These are phyloP conservation scores for Fragum whitleyi DNA, from an alignment of 2,888 invertebrate species.

Conservation along the genomic window DNA sequence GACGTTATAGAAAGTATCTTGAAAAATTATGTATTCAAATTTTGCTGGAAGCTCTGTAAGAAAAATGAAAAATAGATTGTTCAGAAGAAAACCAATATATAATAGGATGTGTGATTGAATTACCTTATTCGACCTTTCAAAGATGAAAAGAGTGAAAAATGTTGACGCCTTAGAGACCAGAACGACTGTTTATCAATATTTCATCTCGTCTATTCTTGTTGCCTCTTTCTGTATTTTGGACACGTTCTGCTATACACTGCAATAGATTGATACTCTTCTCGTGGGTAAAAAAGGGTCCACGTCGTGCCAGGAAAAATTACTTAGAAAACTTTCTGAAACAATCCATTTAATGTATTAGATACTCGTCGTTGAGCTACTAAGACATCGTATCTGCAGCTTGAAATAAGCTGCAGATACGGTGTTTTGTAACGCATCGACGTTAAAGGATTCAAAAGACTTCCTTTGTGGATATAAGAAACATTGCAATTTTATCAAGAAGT, in stretches of 20 bases:
- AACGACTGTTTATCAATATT: constrained; percentile 26
- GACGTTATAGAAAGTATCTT: not conserved
- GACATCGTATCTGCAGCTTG: not conserved
- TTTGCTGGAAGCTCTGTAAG: not conserved
- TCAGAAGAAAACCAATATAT: not conserved
- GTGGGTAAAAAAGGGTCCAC: not conserved
- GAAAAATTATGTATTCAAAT: not conserved
- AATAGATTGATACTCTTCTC: constrained; percentile 21
- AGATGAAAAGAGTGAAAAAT: constrained; percentile 26
- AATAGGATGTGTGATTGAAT: constrained; percentile 24
- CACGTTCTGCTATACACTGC: constrained; percentile 42
- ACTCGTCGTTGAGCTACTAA: not conserved
- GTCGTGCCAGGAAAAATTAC: constrained; percentile 1
- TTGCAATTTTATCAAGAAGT: no score
- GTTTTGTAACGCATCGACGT: no score
- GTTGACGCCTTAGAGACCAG: constrained; percentile 28
- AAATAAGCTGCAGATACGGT: no score
- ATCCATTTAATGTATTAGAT: no score
- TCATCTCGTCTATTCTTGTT: constrained; percentile 19
- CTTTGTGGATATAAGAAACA: no score
- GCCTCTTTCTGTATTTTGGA: constrained; percentile 43
- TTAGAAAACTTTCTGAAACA: not conserved
- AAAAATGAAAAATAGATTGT: constrained; percentile 2
- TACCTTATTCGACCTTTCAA: constrained; percentile 24
- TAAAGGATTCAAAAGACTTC: no score